Conservation (phyloP, 2,797 vertebrate species). For the Enteromius fasciolatus region DNA sequence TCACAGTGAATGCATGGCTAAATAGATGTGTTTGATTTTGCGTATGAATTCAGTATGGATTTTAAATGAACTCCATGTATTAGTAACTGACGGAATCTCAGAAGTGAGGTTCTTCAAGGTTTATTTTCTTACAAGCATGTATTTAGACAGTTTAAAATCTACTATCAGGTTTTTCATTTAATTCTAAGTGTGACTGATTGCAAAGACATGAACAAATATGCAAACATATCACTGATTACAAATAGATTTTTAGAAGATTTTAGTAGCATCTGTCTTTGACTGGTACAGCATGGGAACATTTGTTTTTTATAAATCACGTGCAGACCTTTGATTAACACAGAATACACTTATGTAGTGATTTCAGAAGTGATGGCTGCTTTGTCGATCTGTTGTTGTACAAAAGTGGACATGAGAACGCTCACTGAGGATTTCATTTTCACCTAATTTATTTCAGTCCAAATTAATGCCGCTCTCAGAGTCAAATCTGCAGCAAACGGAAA, state of each 20-base stretch:
- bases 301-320: slow-evolving; percentile 7
- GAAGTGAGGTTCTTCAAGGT: not conserved
- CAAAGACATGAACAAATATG: not conserved
- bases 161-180: not conserved
- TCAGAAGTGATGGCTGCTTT: slow-evolving; percentile 22
- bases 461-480: slow-evolving; percentile 57
- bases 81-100: not conserved
- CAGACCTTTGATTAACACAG: not conserved
- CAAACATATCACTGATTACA: not conserved
- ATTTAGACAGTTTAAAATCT: not conserved
- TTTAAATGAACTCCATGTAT: not conserved
- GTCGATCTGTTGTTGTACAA: slow-evolving; percentile 34
- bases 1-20: not conserved
- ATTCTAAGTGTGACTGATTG: not conserved
- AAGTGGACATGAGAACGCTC: slow-evolving; percentile 51
- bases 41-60: not conserved
- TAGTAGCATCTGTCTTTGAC: not conserved
- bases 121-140: not conserved
- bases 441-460: slow-evolving; percentile 62
- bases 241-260: not conserved
- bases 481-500: slow-evolving; percentile 59
- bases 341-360: not conserved
- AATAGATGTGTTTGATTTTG: too few species aligned
- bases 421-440: slow-evolving; percentile 57
- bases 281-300: not conserved